Evolutionary conservation across 2,888 invertebrate species (phyloP), one percentile per base, ranked within the genome.

Genomic region (Mellilla xanthometata): DNA sequence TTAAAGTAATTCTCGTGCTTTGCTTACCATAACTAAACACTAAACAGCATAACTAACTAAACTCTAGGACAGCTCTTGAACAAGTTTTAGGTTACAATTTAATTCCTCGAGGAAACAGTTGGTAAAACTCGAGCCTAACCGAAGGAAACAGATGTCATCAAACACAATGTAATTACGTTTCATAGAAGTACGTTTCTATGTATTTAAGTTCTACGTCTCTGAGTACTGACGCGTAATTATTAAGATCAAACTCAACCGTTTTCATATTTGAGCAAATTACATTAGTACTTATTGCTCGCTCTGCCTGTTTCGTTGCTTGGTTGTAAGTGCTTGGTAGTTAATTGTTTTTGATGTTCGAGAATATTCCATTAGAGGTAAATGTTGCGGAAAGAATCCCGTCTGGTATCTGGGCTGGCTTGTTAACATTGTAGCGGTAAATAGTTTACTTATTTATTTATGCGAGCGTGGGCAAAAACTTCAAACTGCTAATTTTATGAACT

Each of bases 261-360:
- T 80, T 76, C 81, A 81, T 83, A 82, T 84, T 82, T 82, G 80
- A 74, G 63, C 79, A 78, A 81, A 85, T 83, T 80, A 83, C 75
- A 72, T 81, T 80, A 83, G 81, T 68, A 74, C 72, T 81, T 74
- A 80, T 76, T 76, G 76, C 79, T 66, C 52, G 49, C 22, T 57
- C 62, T 72, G 58, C 61, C 59, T 62, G 64, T 65, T 65, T 59
- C 58, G 65, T 61, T 44, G 49, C 47, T 48, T 55, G 56, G 60
- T 70, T 58, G 72, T 65, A 49, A 59, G 68, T 67, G 40, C 38
- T 52, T 29, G 28, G 13, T 38, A 42, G 33, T 33, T 42, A 42
- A 42, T 42, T 49, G 31, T 43, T 47, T 46, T 47, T 41, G 40
- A 47, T 41, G 47, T 38, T 47, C 46, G 32, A 29, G 31, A 47